Evolutionary conservation across 2,113 vertebrate species (phyloP).

Genomic region (Platycercus adscitus): DNA sequence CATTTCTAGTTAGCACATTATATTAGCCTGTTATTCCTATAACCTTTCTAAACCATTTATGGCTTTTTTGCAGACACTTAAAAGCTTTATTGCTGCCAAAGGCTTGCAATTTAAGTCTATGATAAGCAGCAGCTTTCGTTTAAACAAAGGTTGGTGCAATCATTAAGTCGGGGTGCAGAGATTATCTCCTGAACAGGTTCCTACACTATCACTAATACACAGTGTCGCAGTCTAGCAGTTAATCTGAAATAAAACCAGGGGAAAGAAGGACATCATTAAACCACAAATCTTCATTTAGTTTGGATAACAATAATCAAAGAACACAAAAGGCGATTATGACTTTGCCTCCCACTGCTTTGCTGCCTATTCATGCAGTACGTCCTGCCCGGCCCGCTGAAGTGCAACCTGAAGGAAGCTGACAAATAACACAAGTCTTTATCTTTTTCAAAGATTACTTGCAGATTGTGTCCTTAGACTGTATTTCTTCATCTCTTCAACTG

Average conservation of each 20-base stretch:
- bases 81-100: slow-evolving; percentile 16
- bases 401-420: background rate
- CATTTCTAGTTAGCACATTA: slow-evolving; percentile 13
- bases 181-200: slow-evolving; percentile 19
- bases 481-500: slow-evolving; percentile 9
- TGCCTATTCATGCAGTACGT: background rate
- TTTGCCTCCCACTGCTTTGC: slow-evolving; percentile 14
- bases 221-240: background rate
- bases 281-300: slow-evolving; percentile 48
- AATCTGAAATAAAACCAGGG: background rate
- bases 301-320: slow-evolving; percentile 47
- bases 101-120: background rate
- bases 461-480: background rate
- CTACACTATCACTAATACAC: background rate
- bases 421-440: background rate
- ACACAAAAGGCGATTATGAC: slow-evolving; percentile 33
- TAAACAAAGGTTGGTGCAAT: background rate
- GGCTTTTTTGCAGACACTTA: slow-evolving; percentile 34
- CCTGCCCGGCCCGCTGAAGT: background rate
- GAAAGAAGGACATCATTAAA: slow-evolving; percentile 37
- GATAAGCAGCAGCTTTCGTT: slow-evolving; percentile 41
- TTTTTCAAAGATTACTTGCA: background rate
- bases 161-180: slow-evolving; percentile 28
- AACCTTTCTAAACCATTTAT: slow-evolving; percentile 18
- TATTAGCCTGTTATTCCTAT: background rate